Evolutionary conservation across 2,888 invertebrate genomes (phyloP), one percentile per base, ranked within the genome.

Genomic region (Steinernema scapterisci): DNA sequence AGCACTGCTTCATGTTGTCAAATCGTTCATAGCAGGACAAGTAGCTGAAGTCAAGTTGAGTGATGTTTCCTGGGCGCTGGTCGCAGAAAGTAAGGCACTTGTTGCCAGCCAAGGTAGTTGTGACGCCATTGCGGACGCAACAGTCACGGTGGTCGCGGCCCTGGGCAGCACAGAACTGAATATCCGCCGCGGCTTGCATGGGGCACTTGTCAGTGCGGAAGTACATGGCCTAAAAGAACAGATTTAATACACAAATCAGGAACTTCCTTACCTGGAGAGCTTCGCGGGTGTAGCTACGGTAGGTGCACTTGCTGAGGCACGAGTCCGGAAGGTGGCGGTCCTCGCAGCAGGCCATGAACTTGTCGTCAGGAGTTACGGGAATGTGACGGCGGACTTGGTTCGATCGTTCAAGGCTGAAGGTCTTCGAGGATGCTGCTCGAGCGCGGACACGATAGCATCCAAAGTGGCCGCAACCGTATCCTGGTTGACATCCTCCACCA

Each of bases 81-180:
- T 83, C 83, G 76, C 83, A 83, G 80, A 83, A 83, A 23, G 81
- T 81, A 72, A 83, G 76, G 76, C 83, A 83, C 79, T 76, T 74
- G 46, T 73, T 75, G 54, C 83, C 83, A 45, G 83, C 81, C n/a
- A 83, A 75, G 48, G 83, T 83, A 25, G 82, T 83, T 45, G 80
- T 77, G 19, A 83, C 83, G 38, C 81, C 78, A 70, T 83, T 83
- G 70, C 82, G 76, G 1, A 54, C 76, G 70, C 83, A 83, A 76
- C 83, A 83, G 1, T 76, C 77, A 9, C 76, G 75, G 75, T 83
- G 83, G 51, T 83, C 83, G 11, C 76, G 77, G 9, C 83, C 83
- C 75, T 82, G 82, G 46, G 82, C 82, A 27, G 82, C 82, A 72
- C 81, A 81, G 76, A 75, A 82, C 31, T 82, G 82, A 52, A 82